Percentiles rank a stretch among this genome's conserved stretches.
These are phyloP conservation scores for Triops longicaudatus DNA, from an alignment of 1,140 invertebrate species.

Conservation along the genomic window DNA sequence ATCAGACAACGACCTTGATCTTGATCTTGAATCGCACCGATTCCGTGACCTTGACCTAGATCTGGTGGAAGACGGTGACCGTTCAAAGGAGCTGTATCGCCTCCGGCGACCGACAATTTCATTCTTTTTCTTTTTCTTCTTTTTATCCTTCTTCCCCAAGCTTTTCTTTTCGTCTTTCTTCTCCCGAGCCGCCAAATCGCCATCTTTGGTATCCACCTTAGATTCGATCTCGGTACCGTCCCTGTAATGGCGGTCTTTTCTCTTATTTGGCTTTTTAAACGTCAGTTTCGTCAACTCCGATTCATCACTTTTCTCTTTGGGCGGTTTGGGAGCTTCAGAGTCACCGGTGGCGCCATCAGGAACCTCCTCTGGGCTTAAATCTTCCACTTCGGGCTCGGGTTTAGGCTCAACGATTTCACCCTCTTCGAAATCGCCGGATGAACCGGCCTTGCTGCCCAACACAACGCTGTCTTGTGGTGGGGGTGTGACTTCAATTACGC, in stretches of 20 bases:
- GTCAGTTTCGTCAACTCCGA: not conserved
- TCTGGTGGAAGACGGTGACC: conserved; percentile 32
- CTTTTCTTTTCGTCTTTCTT: conserved; percentile 27
- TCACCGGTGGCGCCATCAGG: conserved; percentile 25
- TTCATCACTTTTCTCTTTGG: not conserved
- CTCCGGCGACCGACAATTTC: conserved; percentile 62
- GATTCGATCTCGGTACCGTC: conserved; percentile 21
- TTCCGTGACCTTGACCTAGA: conserved; percentile 34
- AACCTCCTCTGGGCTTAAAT: conserved; percentile 25
- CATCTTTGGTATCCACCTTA: conserved; percentile 23
- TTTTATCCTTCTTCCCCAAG: conserved; percentile 21
- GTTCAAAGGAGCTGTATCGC: conserved; percentile 58
- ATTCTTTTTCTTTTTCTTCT: conserved; percentile 29
- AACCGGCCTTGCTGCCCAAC: not conserved
- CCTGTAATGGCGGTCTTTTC: conserved; percentile 25
- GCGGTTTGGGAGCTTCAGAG: not conserved
- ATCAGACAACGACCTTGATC: not conserved
- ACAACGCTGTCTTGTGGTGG: not conserved
- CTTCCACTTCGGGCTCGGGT: conserved; percentile 23
- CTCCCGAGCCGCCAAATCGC: conserved; percentile 23
- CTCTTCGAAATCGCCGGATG: conserved; percentile 24
- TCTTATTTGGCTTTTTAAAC: conserved; percentile 21
- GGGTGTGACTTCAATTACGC: not conserved
- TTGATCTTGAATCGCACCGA: not conserved
- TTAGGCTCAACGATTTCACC: conserved; percentile 28